Conservation (phyloP, 1,140 invertebrate species). For the Cotesia vestalis region DNA sequence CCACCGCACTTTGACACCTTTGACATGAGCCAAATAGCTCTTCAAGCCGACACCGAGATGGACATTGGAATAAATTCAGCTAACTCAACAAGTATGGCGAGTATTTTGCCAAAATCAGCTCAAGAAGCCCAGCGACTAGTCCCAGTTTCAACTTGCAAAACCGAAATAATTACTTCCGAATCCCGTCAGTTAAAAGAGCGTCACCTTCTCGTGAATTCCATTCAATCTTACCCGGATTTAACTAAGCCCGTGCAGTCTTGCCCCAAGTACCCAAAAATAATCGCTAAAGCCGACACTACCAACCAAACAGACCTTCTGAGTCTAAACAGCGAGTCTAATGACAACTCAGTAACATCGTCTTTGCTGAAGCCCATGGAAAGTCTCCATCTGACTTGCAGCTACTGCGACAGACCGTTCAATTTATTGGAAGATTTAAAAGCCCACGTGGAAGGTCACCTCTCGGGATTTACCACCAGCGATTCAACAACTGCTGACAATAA, state of each 20-base stretch:
- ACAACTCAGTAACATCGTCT: background rate
- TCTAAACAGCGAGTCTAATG: slow-evolving; percentile 28
- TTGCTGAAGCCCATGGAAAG: background rate
- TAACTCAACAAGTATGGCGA: slow-evolving; percentile 53
- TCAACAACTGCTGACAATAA: slow-evolving; percentile 46
- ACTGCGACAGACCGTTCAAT: slow-evolving; percentile 6
- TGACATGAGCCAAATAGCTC: slow-evolving; percentile 54
- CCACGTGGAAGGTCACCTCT: slow-evolving; percentile 19
- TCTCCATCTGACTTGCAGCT: background rate
- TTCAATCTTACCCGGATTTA: slow-evolving; percentile 40
- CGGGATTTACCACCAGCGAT: slow-evolving; percentile 4
- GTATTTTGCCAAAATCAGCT: slow-evolving; percentile 56
- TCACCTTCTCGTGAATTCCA: slow-evolving; percentile 41
- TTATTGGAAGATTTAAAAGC: slow-evolving; percentile 18
- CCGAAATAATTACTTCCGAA: slow-evolving; percentile 17
- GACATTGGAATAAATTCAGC: slow-evolving; percentile 49
- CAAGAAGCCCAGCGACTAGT: slow-evolving; percentile 44
- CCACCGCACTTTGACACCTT: slow-evolving; percentile 53
- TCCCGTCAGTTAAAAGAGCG: slow-evolving; percentile 32
- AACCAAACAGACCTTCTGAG: slow-evolving; percentile 40
- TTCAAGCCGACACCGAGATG: slow-evolving; percentile 53
- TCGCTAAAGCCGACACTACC: slow-evolving; percentile 46
- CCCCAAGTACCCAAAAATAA: slow-evolving; percentile 48
- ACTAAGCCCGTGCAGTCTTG: slow-evolving; percentile 39
- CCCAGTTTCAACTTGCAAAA: slow-evolving; percentile 33